Evolutionary conservation across 2,113 vertebrate species (phyloP).

Genomic region (Mustela nigripes): DNA sequence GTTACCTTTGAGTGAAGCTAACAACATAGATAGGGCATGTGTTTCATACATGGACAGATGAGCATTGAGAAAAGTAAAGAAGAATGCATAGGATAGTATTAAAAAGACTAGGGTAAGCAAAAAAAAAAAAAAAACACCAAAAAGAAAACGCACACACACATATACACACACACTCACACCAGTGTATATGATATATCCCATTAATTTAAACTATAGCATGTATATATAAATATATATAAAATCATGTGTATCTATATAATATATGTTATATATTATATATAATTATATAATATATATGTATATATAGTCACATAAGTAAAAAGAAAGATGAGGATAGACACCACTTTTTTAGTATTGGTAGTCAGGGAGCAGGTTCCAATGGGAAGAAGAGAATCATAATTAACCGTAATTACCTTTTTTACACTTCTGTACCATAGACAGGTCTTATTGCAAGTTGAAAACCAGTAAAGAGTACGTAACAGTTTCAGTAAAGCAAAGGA

Average conservation of each 20-base stretch:
- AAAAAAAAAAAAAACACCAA: neutral
- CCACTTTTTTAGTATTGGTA: neutral
- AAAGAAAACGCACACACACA: neutral
- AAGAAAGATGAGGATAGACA: neutral
- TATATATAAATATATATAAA: too few species aligned
- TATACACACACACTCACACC: neutral
- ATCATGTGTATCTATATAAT: too few species aligned
- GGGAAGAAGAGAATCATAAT: neutral
- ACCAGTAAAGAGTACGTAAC: neutral
- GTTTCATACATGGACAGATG: neutral
- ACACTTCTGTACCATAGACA: neutral
- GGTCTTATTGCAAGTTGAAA: neutral
- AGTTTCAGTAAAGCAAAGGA: neutral
- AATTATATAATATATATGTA: too few species aligned
- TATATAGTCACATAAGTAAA: neutral
- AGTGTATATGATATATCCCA: neutral
- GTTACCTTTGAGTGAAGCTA: neutral
- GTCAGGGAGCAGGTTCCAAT: neutral
- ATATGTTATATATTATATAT: too few species aligned
- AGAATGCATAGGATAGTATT: neutral
- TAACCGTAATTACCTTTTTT: conserved; percentile 32
- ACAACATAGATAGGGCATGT: neutral
- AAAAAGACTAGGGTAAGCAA: neutral
- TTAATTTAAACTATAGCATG: neutral
- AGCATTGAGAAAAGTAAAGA: neutral